phyloP scores from a whole-genome alignment of 2,888 invertebrate genomes.

The Himalopsyche tibetana region DNA sequence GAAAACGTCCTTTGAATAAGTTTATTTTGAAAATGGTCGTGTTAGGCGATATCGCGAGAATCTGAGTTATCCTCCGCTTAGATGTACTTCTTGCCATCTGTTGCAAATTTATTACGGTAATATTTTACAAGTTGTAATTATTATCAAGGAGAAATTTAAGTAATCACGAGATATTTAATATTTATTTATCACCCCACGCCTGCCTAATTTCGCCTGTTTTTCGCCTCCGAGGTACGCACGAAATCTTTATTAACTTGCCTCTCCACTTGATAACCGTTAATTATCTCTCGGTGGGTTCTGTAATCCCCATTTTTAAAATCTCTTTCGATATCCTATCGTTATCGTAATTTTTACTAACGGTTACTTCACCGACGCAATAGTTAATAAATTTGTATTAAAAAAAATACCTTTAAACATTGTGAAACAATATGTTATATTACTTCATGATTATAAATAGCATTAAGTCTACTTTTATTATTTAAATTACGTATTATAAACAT shows the following conservation, averaged over 20 bases:
- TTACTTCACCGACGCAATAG: not conserved
- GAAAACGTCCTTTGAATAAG: not conserved
- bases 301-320: constrained; percentile 16
- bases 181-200: constrained; percentile 25
- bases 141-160: constrained; percentile 29
- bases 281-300: not conserved
- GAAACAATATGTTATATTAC: too few relatives aligned
- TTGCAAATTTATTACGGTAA: constrained; percentile 28
- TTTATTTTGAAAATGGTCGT: not conserved
- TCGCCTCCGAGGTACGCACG: constrained; percentile 17
- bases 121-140: constrained; percentile 30
- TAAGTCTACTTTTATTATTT: too few relatives aligned
- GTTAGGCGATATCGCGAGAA: not conserved
- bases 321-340: not conserved
- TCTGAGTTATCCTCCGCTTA: constrained; percentile 10
- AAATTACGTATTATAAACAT: too few relatives aligned
- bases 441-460: too few relatives aligned
- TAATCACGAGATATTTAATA: constrained; percentile 30
- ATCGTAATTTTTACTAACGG: not conserved
- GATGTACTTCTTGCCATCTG: not conserved
- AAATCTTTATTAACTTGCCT: constrained; percentile 20
- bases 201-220: not conserved
- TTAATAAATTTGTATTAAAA: too few relatives aligned
- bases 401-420: too few relatives aligned
- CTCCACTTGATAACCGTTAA: constrained; percentile 20